These are phyloP conservation scores for Oplegnathus fasciatus DNA, from an alignment of 2,113 vertebrate species.

Conservation along the genomic window DNA sequence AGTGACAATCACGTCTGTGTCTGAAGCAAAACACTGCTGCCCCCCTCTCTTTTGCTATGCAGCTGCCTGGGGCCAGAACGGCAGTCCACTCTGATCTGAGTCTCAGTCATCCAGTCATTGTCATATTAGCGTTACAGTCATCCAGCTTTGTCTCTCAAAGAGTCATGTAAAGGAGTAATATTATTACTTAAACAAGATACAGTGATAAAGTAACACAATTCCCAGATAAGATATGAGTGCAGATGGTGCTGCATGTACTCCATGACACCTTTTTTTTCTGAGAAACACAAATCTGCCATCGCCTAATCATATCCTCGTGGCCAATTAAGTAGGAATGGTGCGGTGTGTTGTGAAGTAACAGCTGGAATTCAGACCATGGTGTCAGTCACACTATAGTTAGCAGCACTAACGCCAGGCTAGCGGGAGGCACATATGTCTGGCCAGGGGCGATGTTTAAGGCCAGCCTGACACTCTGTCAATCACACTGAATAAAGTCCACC, in stretches of 20 bases:
- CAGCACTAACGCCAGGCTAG: conserved; percentile 33
- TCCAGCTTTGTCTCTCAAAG: not conserved
- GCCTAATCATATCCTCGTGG: conserved; percentile 37
- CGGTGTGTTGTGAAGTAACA: conserved; percentile 39
- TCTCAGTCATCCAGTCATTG: not conserved
- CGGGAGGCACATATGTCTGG: conserved; percentile 55
- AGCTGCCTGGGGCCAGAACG: not conserved
- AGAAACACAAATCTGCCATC: conserved; percentile 42
- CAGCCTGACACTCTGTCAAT: conserved; percentile 64
- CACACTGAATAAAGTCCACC: conserved; percentile 33
- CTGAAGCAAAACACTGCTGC: not conserved
- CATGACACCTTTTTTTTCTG: conserved; percentile 16
- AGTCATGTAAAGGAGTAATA: not conserved
- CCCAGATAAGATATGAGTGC: conserved; percentile 17
- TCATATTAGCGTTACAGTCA: not conserved
- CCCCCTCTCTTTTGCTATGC: not conserved
- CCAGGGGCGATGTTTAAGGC: conserved; percentile 36
- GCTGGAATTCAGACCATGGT: conserved; percentile 60
- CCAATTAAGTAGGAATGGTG: conserved; percentile 28
- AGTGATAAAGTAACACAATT: not conserved
- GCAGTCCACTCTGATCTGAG: not conserved
- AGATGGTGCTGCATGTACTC: conserved; percentile 43
- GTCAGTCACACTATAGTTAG: conserved; percentile 74
- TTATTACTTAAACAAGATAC: not conserved
- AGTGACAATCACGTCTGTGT: not conserved